Conservation (phyloP, 1,140 invertebrate genomes). For the Zaprionus nigranus region DNA sequence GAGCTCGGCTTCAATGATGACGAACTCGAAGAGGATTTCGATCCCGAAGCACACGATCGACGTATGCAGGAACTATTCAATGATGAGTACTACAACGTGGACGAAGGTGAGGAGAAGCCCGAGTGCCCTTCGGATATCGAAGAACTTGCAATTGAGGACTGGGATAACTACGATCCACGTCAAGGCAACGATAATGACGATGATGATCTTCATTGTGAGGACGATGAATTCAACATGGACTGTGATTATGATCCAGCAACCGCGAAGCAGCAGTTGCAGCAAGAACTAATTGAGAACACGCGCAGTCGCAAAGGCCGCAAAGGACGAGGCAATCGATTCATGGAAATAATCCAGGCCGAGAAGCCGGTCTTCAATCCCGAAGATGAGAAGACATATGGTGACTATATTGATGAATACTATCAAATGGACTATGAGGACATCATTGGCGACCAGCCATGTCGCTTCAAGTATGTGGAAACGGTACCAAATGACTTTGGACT, state of each 20-base stretch:
- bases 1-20: slow-evolving; percentile 88
- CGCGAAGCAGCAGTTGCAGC: slow-evolving; percentile 85
- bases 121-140: slow-evolving; percentile 91
- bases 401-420: slow-evolving; percentile 98
- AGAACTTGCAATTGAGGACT: slow-evolving; percentile 89
- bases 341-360: slow-evolving; percentile 88
- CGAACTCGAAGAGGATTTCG: slow-evolving; percentile 95
- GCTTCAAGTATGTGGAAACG: slow-evolving; percentile 97
- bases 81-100: slow-evolving; percentile 92
- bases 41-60: slow-evolving; percentile 94
- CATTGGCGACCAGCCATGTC: slow-evolving; percentile 94
- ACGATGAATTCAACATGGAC: slow-evolving; percentile 95
- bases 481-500: slow-evolving; percentile 96
- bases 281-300: slow-evolving; percentile 87
- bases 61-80: slow-evolving; percentile 95
- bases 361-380: slow-evolving; percentile 94
- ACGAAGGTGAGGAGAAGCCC: slow-evolving; percentile 91
- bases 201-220: slow-evolving; percentile 88
- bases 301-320: slow-evolving; percentile 87
- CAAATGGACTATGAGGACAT: slow-evolving; percentile 97
- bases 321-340: slow-evolving; percentile 88
- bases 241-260: slow-evolving; percentile 91
- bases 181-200: slow-evolving; percentile 53
- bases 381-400: slow-evolving; percentile 90
- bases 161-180: slow-evolving; percentile 89